These are phyloP conservation scores for Xenus cinereus DNA, from an alignment of 2,113 vertebrate genomes.

Conservation along the genomic window DNA sequence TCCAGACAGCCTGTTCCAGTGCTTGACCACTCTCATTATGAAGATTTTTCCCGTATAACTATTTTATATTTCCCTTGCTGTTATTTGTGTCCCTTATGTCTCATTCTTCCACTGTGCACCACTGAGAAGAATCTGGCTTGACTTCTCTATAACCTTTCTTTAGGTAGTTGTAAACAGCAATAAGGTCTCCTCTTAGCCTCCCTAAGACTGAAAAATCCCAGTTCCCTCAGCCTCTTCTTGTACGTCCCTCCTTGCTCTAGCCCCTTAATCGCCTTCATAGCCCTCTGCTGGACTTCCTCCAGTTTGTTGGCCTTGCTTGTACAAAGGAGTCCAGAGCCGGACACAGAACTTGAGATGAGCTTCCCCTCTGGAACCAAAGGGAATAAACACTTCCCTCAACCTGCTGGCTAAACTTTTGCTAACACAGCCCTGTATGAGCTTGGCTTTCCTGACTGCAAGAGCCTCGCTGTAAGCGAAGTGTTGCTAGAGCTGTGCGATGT, in stretches of 20 bases:
- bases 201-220: not conserved
- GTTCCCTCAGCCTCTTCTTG: constrained; percentile 6
- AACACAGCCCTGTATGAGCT: not conserved
- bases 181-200: not conserved
- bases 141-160: not conserved
- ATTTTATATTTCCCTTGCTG: not conserved
- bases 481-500: not conserved
- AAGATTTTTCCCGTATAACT: not conserved
- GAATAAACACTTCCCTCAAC: constrained; percentile 17
- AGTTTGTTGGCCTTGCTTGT: not conserved
- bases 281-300: not conserved
- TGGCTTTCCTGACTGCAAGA: not conserved
- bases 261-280: not conserved
- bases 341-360: not conserved
- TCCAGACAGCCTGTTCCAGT: not conserved
- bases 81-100: not conserved
- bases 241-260: not conserved
- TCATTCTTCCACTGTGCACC: not conserved
- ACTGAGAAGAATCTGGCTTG: not conserved
- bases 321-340: not conserved
- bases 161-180: not conserved
- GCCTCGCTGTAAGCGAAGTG: not conserved
- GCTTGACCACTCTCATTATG: not conserved
- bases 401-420: not conserved
- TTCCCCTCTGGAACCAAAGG: not conserved